Conservation (phyloP, 2,888 invertebrate species). For the Podabrus alpinus region DNA sequence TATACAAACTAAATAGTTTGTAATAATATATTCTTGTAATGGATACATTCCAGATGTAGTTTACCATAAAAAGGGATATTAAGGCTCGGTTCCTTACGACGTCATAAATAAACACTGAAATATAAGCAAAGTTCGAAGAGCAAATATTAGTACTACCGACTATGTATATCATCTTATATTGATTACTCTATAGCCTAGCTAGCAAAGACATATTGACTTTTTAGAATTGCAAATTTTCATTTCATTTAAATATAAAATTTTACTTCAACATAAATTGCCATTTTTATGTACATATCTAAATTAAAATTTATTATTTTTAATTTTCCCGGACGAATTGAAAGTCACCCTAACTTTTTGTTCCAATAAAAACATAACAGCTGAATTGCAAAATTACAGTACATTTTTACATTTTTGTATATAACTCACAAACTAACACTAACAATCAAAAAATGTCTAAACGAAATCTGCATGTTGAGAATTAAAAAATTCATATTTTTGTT, state of each 20-base stretch:
- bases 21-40: conserved; percentile 29
- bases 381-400: too few relatives aligned
- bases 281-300: background rate
- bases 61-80: conserved; percentile 25
- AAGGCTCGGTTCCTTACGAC: conserved; percentile 9
- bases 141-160: conserved; percentile 28
- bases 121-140: conserved; percentile 27
- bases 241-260: conserved; percentile 26
- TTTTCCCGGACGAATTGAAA: background rate
- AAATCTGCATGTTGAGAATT: too few relatives aligned
- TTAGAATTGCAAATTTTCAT: conserved; percentile 26
- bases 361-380: too few relatives aligned
- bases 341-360: background rate
- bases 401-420: too few relatives aligned
- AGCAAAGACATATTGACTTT: conserved; percentile 17
- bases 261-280: background rate
- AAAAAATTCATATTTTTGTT: too few relatives aligned
- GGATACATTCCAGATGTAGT: conserved; percentile 33
- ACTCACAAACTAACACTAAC: too few relatives aligned
- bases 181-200: conserved; percentile 10
- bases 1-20: conserved; percentile 13
- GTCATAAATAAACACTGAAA: conserved; percentile 28
- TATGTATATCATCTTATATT: conserved; percentile 25
- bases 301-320: background rate
- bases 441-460: too few relatives aligned